Percentiles rank a stretch among this genome's conserved stretches.
These are phyloP conservation scores for Melieria crassipennis DNA, from an alignment of 2,888 invertebrate genomes.

Conservation along the genomic window DNA sequence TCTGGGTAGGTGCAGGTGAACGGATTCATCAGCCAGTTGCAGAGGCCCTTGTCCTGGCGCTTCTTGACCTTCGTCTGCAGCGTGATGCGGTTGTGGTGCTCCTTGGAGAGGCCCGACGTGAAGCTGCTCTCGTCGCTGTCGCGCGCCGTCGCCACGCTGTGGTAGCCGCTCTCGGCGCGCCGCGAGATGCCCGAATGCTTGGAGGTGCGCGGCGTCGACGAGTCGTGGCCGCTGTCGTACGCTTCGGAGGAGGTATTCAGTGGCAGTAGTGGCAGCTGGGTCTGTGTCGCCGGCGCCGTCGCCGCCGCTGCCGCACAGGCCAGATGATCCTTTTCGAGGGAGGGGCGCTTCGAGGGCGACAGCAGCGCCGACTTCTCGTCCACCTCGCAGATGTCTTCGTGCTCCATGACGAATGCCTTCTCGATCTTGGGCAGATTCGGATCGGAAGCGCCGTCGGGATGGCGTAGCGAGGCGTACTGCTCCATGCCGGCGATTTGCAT, in stretches of 20 bases:
- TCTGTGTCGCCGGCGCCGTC: slow-evolving; percentile 59
- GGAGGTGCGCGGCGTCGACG: slow-evolving; percentile 82
- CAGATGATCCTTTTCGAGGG: slow-evolving; percentile 52
- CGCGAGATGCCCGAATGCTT: slow-evolving; percentile 84
- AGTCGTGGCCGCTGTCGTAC: slow-evolving; percentile 86
- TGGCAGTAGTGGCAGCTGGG: slow-evolving; percentile 62
- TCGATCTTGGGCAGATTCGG: slow-evolving; percentile 75
- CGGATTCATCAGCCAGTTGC: slow-evolving; percentile 80
- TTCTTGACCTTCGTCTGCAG: slow-evolving; percentile 66
- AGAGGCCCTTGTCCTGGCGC: slow-evolving; percentile 78
- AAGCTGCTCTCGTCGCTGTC: slow-evolving; percentile 90
- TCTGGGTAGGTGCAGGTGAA: slow-evolving; percentile 82
- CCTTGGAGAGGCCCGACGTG: slow-evolving; percentile 72
- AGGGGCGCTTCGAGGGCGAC: slow-evolving; percentile 55
- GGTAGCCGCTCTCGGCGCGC: slow-evolving; percentile 89
- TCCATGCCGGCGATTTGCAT: slow-evolving; percentile 70
- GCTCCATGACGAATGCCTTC: slow-evolving; percentile 57
- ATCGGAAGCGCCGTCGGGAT: slow-evolving; percentile 94
- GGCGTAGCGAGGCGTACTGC: slow-evolving; percentile 78
- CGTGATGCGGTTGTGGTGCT: slow-evolving; percentile 62
- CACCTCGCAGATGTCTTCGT: slow-evolving; percentile 61
- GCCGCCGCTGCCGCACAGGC: slow-evolving; percentile 41
- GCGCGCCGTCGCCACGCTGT: slow-evolving; percentile 80
- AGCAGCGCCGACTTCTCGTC: slow-evolving; percentile 61
- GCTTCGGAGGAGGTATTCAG: slow-evolving; percentile 70